Evolutionary conservation across 2,113 vertebrate species (phyloP).

Genomic region (Thoracochromis brauschi): DNA sequence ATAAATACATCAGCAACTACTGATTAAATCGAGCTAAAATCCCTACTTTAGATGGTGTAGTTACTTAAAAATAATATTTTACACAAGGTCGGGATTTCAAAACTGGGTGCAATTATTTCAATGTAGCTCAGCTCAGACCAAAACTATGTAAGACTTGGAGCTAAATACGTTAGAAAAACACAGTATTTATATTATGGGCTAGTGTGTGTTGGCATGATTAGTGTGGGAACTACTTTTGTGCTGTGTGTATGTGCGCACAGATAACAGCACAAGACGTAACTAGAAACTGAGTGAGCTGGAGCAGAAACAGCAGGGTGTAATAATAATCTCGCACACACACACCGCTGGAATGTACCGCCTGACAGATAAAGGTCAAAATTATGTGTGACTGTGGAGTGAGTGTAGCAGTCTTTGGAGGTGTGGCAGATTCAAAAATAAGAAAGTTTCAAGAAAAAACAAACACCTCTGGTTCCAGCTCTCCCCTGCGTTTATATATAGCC

Average conservation of each 20-base stretch:
- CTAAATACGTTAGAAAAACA: slow-evolving; percentile 37
- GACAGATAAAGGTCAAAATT: slow-evolving; percentile 32
- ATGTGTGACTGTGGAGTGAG: slow-evolving; percentile 2
- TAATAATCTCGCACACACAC: slow-evolving; percentile 38
- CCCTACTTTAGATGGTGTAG: background rate
- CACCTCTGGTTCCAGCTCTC: slow-evolving; percentile 90
- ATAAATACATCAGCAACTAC: background rate
- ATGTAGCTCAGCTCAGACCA: background rate
- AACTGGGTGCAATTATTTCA: background rate
- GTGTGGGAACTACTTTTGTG: slow-evolving; percentile 3
- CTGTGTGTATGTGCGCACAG: background rate
- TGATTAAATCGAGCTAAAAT: background rate
- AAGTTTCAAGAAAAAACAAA: slow-evolving; percentile 21
- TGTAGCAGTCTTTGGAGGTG: slow-evolving; percentile 5
- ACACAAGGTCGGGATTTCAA: background rate
- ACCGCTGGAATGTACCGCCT: slow-evolving; percentile 43
- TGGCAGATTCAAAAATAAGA: background rate
- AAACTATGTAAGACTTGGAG: slow-evolving; percentile 20
- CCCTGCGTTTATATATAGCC: slow-evolving; percentile 90
- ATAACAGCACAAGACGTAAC: background rate
- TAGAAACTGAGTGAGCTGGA: background rate
- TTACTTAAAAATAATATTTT: background rate
- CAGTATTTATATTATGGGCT: slow-evolving; percentile 22
- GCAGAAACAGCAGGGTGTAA: slow-evolving; percentile 12
- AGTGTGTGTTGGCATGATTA: slow-evolving; percentile 25